Conservation (phyloP, 2,113 vertebrate genomes). For the Dromaius novaehollandiae region DNA sequence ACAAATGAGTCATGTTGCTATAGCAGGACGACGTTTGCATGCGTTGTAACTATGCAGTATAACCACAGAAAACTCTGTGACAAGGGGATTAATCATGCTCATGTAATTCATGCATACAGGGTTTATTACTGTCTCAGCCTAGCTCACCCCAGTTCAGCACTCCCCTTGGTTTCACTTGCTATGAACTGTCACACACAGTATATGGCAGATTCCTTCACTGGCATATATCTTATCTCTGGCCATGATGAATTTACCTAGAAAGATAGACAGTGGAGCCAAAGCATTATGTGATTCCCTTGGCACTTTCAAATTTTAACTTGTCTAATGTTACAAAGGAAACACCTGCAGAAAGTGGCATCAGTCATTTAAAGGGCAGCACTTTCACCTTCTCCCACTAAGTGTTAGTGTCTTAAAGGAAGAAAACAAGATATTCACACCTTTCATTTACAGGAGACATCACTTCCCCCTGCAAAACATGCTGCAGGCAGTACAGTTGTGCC, state of each 20-base stretch:
- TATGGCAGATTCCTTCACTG: neutral
- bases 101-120: neutral
- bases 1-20: constrained; percentile 61
- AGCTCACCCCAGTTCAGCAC: neutral
- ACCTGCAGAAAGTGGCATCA: neutral
- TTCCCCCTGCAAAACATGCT: neutral
- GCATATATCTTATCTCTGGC: neutral
- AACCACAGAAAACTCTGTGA: constrained; percentile 23
- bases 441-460: neutral
- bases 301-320: neutral
- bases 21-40: constrained; percentile 2
- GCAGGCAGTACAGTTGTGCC: neutral
- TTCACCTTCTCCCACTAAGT: neutral
- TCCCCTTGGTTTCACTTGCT: neutral
- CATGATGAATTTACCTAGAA: neutral
- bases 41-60: neutral
- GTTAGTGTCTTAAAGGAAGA: neutral
- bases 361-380: neutral
- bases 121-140: neutral
- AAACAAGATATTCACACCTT: neutral
- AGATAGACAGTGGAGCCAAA: neutral
- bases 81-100: neutral
- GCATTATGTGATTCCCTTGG: neutral
- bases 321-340: neutral
- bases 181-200: neutral